phyloP scores from a whole-genome alignment of 2,113 vertebrate species.

The Rhea pennata region DNA sequence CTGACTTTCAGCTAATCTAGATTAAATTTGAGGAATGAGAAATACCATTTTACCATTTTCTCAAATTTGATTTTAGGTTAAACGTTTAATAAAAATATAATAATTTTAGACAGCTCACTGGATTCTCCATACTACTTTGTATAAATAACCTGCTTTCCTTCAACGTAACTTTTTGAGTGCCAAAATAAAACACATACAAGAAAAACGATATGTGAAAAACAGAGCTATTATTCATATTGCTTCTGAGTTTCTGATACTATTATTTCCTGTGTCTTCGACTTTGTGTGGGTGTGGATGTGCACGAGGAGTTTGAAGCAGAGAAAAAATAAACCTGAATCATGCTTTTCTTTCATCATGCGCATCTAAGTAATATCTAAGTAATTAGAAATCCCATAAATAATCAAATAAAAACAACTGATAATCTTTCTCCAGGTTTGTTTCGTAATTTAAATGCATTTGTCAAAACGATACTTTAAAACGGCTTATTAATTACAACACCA shows the following conservation, averaged over 20 bases:
- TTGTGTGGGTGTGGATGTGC: neutral
- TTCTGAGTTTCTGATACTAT: accelerated
- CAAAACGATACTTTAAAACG: neutral
- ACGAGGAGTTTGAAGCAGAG: neutral
- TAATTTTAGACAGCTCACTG: neutral
- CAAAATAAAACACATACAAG: neutral
- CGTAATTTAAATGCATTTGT: neutral
- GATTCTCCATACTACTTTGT: neutral
- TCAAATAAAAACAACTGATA: accelerated
- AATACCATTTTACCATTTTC: neutral
- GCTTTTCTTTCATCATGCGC: neutral
- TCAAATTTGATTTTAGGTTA: neutral
- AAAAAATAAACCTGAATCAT: neutral
- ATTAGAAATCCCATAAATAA: neutral
- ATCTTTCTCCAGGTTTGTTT: neutral
- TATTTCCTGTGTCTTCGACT: accelerated
- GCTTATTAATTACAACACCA: neutral
- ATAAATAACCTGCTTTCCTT: neutral
- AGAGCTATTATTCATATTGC: neutral
- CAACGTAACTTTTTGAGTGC: neutral
- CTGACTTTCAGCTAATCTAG: neutral
- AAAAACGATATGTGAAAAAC: neutral
- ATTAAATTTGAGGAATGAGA: neutral
- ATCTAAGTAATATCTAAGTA: neutral
- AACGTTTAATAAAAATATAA: neutral